A percentile compares a stretch with the other conserved stretches of the same genome.
phyloP scores from a whole-genome alignment of 1,140 invertebrate genomes.

The Centruroides sculpturatus region DNA sequence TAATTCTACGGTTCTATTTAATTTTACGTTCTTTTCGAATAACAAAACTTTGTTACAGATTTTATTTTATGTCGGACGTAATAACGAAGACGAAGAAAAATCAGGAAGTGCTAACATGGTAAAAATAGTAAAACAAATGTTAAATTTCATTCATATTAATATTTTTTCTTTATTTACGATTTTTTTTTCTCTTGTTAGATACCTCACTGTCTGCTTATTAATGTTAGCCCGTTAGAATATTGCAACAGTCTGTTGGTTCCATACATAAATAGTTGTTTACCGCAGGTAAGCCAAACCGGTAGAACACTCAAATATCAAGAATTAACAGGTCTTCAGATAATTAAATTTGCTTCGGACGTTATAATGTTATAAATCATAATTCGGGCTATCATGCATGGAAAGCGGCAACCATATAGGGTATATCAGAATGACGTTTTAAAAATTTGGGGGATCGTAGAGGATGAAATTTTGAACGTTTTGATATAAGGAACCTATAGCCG shows the following conservation, averaged over 20 bases:
- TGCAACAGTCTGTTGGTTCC: constrained; percentile 50
- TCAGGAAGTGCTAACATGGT: not conserved
- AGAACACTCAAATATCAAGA: too few species aligned
- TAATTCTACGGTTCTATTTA: constrained; percentile 6
- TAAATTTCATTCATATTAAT: too few species aligned
- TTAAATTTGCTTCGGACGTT: too few species aligned
- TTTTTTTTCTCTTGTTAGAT: constrained; percentile 5
- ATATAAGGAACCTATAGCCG: too few species aligned
- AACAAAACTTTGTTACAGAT: not conserved
- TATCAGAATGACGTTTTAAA: too few species aligned
- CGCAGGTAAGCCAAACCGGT: constrained; percentile 34
- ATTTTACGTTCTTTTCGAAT: not conserved
- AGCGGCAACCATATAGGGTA: too few species aligned
- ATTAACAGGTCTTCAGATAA: not conserved
- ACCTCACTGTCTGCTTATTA: constrained; percentile 35
- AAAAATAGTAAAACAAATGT: too few species aligned
- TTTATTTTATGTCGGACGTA: constrained; percentile 6
- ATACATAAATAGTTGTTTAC: constrained; percentile 35
- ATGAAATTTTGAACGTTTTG: too few species aligned
- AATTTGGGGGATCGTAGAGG: too few species aligned
- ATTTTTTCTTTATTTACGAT: not conserved
- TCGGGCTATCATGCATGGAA: too few species aligned
- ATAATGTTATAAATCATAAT: too few species aligned
- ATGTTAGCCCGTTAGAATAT: constrained; percentile 52
- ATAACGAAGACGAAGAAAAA: constrained; percentile 23